Conservation (phyloP, 2,797 vertebrate species). For the Nothura maculosa region DNA sequence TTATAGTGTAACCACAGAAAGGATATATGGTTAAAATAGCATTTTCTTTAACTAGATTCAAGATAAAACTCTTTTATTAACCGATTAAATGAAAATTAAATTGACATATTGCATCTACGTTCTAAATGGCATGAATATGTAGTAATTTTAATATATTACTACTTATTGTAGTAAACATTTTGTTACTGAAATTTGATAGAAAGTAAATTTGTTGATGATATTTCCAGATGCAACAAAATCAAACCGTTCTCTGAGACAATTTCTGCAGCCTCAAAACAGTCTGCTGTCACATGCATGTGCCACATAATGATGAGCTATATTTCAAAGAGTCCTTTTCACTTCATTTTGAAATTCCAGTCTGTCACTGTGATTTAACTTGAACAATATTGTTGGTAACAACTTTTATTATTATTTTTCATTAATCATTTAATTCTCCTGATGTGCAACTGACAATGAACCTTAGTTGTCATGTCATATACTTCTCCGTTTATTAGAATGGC, state of each 20-base stretch:
- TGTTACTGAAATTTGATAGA: neutral
- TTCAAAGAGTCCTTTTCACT: neutral
- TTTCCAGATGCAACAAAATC: neutral
- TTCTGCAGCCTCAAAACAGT: neutral
- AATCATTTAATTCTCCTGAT: constrained; percentile 6
- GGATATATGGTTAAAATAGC: neutral
- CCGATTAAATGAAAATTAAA: neutral
- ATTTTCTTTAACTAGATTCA: neutral
- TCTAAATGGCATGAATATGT: neutral
- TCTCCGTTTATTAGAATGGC: neutral
- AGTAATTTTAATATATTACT: neutral
- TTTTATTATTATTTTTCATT: neutral
- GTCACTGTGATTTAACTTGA: neutral
- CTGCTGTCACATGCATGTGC: neutral
- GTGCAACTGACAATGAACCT: neutral
- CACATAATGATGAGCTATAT: neutral
- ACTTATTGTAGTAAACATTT: neutral
- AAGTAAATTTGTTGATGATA: neutral
- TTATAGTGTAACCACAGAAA: neutral
- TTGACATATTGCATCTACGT: neutral
- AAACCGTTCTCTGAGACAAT: neutral
- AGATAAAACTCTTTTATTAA: neutral
- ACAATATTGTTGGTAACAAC: neutral
- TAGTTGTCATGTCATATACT: constrained; percentile 4
- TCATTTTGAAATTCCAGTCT: neutral